Evolutionary conservation across 2,797 vertebrate genomes (phyloP).

Genomic region (Cygnus olor): DNA sequence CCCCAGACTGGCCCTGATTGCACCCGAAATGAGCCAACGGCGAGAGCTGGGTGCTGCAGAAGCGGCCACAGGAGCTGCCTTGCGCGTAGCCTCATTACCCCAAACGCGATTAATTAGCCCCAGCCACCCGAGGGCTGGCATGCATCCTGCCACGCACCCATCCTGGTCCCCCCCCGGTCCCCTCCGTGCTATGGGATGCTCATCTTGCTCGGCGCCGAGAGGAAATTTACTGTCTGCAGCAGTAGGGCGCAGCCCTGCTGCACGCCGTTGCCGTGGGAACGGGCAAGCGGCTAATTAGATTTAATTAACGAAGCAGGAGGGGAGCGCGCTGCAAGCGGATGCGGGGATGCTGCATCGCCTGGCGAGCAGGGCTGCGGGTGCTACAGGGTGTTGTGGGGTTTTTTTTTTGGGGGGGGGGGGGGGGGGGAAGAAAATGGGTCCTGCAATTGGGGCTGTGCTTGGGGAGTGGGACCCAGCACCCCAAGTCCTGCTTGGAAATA

Average conservation of each 20-base stretch:
- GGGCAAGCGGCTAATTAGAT: conserved; percentile 47
- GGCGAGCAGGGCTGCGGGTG: background rate
- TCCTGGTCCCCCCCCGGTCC: background rate
- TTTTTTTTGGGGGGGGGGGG: background rate
- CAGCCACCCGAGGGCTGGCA: background rate
- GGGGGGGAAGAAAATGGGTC: background rate
- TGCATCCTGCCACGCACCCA: background rate
- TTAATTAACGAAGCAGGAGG: conserved; percentile 61
- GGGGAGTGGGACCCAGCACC: too few relatives aligned
- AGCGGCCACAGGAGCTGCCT: background rate
- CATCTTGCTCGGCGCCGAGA: background rate
- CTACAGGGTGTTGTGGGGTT: background rate
- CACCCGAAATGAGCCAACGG: background rate
- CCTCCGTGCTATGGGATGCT: background rate
- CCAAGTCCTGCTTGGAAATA: too few relatives aligned
- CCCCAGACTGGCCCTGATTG: background rate
- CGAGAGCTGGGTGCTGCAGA: background rate
- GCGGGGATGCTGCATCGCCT: conserved; percentile 1
- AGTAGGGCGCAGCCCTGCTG: conserved; percentile 14
- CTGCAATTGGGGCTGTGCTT: background rate
- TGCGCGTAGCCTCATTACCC: background rate
- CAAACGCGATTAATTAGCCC: background rate
- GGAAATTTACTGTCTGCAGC: conserved; percentile 40
- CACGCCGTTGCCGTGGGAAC: conserved; percentile 65
- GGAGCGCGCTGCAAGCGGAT: background rate